Conservation (phyloP, 1,140 invertebrate genomes). For the Oedothorax gibbosus region DNA sequence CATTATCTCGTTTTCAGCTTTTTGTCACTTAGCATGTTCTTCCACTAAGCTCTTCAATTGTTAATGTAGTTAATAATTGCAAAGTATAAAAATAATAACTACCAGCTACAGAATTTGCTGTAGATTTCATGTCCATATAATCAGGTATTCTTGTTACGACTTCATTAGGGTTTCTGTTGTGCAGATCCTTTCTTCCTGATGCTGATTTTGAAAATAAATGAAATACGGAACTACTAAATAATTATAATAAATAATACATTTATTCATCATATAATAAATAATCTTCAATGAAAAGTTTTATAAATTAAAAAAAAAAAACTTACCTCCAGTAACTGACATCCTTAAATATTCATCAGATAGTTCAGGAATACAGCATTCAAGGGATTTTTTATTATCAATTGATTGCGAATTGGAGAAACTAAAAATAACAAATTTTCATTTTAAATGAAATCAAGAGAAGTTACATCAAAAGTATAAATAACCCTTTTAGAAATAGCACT, state of each 20-base stretch:
- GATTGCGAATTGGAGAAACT: slow-evolving; percentile 73
- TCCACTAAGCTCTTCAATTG: no score
- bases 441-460: not conserved
- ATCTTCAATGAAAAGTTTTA: not conserved
- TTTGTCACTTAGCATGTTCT: no score
- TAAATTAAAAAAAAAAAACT: not conserved
- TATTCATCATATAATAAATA: not conserved
- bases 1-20: no score
- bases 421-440: not conserved
- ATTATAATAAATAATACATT: not conserved
- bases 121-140: slow-evolving; percentile 37
- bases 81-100: no score
- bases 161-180: not conserved
- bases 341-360: slow-evolving; percentile 62
- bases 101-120: slow-evolving; percentile 24
- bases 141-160: not conserved
- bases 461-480: not conserved
- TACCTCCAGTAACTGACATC: slow-evolving; percentile 56
- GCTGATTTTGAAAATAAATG: no score
- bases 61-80: no score
- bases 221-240: no score
- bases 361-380: slow-evolving; percentile 73
- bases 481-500: slow-evolving; percentile 1
- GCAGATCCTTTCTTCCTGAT: not conserved
- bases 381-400: slow-evolving; percentile 69